These are phyloP conservation scores for Papilio xuthus DNA, from an alignment of 1,140 invertebrate species.

Conservation along the genomic window DNA sequence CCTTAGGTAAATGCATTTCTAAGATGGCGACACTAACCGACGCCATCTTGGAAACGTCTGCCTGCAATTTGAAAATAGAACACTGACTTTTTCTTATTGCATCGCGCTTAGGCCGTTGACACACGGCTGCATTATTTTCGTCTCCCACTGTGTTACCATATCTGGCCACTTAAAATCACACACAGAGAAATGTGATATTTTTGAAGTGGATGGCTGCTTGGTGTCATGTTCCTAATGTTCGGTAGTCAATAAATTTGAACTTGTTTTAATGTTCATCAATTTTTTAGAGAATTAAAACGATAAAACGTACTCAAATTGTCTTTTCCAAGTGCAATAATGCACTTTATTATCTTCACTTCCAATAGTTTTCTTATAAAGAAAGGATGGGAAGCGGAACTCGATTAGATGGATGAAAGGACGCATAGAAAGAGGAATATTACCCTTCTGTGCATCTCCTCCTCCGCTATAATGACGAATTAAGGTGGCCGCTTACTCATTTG, in stretches of 20 bases:
- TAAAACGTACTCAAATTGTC: no score
- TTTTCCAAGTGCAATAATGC: no score
- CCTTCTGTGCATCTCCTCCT: no score
- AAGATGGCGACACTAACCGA: conserved; percentile 39
- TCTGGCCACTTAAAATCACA: conserved; percentile 46
- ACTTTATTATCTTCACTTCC: no score
- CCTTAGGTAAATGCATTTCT: not conserved
- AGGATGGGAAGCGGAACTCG: no score
- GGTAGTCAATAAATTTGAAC: not conserved
- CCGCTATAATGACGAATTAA: no score
- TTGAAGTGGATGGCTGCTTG: not conserved
- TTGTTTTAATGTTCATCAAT: not conserved
- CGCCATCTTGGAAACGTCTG: conserved; percentile 52
- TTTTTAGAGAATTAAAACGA: no score
- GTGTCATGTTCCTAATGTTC: not conserved
- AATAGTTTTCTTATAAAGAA: no score
- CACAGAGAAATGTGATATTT: conserved; percentile 18
- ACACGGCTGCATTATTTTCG: conserved; percentile 70
- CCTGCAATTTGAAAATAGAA: conserved; percentile 75
- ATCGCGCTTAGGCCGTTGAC: conserved; percentile 68
- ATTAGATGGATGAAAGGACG: no score
- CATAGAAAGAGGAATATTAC: no score
- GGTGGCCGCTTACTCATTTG: no score
- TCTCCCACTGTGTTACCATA: conserved; percentile 67
- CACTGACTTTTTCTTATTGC: conserved; percentile 65